A percentile compares a stretch with the other conserved stretches of the same genome.
Evolutionary conservation across 2,888 invertebrate genomes (phyloP).

Genomic region (Brenthis daphne): DNA sequence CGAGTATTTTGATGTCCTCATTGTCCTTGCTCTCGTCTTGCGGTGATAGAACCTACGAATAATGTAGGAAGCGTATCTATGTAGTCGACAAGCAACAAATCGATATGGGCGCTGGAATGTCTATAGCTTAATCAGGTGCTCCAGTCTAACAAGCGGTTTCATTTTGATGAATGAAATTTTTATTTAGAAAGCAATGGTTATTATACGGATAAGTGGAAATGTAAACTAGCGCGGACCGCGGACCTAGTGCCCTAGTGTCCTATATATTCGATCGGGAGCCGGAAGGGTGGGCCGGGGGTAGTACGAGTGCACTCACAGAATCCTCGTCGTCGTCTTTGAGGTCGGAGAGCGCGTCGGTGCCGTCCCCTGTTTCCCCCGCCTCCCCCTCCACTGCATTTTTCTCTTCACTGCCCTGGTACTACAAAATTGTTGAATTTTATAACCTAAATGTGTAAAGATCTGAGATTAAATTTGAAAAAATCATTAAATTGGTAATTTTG

Average conservation of each 20-base stretch:
- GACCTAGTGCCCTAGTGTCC: slow-evolving; percentile 69
- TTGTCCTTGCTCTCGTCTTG: slow-evolving; percentile 80
- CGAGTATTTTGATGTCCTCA: slow-evolving; percentile 89
- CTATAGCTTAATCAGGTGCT: slow-evolving; percentile 42
- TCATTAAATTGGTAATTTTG: too few relatives aligned
- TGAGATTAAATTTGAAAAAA: too few relatives aligned
- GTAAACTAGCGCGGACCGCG: slow-evolving; percentile 54
- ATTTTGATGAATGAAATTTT: slow-evolving; percentile 39
- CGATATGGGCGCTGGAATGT: slow-evolving; percentile 50
- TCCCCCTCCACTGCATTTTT: slow-evolving; percentile 60
- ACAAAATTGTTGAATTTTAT: slow-evolving; percentile 30
- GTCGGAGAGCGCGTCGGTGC: slow-evolving; percentile 73
- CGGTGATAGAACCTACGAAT: slow-evolving; percentile 76
- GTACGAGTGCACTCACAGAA: slow-evolving; percentile 84
- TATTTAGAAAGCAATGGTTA: slow-evolving; percentile 39
- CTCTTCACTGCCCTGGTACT: slow-evolving; percentile 70
- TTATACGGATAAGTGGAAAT: slow-evolving; percentile 38
- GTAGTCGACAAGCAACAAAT: slow-evolving; percentile 67
- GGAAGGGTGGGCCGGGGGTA: slow-evolving; percentile 42
- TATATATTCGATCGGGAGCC: slow-evolving; percentile 57
- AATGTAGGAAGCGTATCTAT: slow-evolving; percentile 71
- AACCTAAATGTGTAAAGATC: slow-evolving; percentile 10
- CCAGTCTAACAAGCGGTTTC: slow-evolving; percentile 42
- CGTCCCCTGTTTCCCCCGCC: slow-evolving; percentile 58
- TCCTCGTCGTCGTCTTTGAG: slow-evolving; percentile 84